These are phyloP conservation scores for Rhopalosiphum padi DNA, from an alignment of 1,140 invertebrate species.

Conservation along the genomic window DNA sequence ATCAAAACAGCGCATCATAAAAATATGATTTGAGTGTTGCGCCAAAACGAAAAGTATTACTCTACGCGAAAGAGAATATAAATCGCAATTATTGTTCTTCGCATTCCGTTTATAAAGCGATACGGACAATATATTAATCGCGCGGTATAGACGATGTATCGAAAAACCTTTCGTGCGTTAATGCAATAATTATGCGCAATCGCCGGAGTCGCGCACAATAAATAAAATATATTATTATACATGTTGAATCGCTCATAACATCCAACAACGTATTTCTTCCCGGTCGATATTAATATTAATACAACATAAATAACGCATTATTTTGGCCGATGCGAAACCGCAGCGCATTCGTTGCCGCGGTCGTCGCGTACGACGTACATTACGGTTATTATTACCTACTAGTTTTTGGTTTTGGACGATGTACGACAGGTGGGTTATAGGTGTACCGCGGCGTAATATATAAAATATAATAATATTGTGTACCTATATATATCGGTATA, in stretches of 20 bases:
- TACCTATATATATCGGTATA: neutral
- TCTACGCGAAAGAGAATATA: too few species aligned
- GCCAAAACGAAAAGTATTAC: too few species aligned
- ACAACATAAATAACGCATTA: neutral
- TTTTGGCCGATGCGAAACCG: neutral
- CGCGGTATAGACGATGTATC: neutral
- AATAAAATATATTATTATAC: neutral
- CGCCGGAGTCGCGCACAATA: neutral
- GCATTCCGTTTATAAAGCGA: neutral
- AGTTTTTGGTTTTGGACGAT: neutral
- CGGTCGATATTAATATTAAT: neutral
- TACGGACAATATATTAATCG: neutral
- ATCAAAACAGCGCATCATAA: too few species aligned
- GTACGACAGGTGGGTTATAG: neutral
- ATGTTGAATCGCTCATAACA: neutral
- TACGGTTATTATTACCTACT: neutral
- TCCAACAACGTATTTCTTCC: neutral
- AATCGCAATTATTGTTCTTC: neutral
- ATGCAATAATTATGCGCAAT: neutral
- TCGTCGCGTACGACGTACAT: neutral
- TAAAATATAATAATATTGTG: neutral
- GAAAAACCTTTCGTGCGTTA: neutral
- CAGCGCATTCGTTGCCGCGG: neutral
- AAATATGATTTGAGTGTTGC: neutral
- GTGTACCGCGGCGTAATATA: neutral